Percentiles rank a stretch among this genome's conserved stretches.
Conservation (phyloP, 2,113 vertebrate species). For the Bothrops jararaca region DNA sequence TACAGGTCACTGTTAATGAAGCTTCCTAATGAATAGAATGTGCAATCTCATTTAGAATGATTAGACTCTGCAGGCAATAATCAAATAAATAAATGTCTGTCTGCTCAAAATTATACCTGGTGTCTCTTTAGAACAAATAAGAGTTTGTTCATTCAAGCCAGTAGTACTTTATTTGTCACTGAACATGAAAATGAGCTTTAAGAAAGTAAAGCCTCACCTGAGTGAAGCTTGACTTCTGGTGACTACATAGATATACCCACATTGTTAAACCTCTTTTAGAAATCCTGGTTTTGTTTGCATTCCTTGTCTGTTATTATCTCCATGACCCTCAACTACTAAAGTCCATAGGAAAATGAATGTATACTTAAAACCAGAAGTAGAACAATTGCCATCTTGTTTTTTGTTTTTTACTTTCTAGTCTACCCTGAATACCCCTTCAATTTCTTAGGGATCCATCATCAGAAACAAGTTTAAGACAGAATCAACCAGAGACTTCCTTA, state of each 20-base stretch:
- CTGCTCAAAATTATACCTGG: not conserved
- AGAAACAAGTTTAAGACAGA: not conserved
- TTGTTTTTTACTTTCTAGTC: not conserved
- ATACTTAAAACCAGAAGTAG: too few species aligned
- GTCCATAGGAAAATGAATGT: too few species aligned
- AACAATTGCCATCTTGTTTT: not conserved
- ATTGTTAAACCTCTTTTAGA: not conserved
- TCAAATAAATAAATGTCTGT: not conserved
- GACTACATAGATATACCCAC: not conserved
- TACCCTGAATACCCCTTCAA: not conserved
- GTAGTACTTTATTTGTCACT: not conserved
- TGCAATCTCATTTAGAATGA: not conserved
- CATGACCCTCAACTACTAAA: too few species aligned
- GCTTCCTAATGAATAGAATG: not conserved
- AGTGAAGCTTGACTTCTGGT: not conserved
- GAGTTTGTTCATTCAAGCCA: not conserved
- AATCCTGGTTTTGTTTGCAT: not conserved
- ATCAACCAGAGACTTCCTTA: not conserved
- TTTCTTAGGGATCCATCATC: not conserved
- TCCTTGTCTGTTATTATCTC: too few species aligned
- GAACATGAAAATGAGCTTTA: not conserved
- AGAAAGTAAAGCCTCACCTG: not conserved
- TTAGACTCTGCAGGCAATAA: not conserved
- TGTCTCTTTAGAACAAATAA: not conserved
- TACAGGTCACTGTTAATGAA: slow-evolving; percentile 2